Conservation (phyloP, 1,140 invertebrate species). For the Oreohelix idahoensis region DNA sequence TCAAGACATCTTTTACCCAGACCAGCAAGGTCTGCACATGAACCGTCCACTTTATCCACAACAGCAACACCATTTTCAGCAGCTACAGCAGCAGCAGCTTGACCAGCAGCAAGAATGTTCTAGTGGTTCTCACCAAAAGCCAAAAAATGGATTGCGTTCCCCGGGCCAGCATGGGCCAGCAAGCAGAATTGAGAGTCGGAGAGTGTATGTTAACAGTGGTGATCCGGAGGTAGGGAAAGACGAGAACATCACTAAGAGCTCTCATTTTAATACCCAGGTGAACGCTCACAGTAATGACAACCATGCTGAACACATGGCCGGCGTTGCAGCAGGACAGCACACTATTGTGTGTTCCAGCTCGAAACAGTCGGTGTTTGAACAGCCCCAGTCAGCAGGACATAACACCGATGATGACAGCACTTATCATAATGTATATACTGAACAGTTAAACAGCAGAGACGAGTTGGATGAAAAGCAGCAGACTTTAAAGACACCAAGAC, state of each 20-base stretch:
- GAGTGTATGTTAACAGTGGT: conserved; percentile 21
- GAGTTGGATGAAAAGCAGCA: background rate
- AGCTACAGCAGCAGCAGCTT: conserved; percentile 3
- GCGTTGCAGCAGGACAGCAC: background rate
- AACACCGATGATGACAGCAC: background rate
- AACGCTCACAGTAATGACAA: background rate
- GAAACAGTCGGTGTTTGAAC: background rate
- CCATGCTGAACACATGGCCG: conserved; percentile 31
- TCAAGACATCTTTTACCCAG: background rate
- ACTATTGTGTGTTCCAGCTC: background rate
- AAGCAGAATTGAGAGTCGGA: conserved; percentile 27
- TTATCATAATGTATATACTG: background rate
- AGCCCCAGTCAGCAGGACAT: background rate
- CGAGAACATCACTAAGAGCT: conserved; percentile 30
- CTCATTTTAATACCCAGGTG: conserved; percentile 38
- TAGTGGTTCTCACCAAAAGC: background rate
- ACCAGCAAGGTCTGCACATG: background rate
- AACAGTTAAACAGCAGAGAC: background rate
- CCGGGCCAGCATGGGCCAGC: conserved; percentile 39
- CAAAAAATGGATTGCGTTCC: conserved; percentile 37
- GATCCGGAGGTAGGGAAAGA: background rate
- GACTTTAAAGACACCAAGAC: background rate
- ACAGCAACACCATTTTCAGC: background rate
- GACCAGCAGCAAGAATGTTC: background rate
- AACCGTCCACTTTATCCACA: background rate